phyloP scores from a whole-genome alignment of 2,888 invertebrate genomes.

The Hoplodrina ambigua region DNA sequence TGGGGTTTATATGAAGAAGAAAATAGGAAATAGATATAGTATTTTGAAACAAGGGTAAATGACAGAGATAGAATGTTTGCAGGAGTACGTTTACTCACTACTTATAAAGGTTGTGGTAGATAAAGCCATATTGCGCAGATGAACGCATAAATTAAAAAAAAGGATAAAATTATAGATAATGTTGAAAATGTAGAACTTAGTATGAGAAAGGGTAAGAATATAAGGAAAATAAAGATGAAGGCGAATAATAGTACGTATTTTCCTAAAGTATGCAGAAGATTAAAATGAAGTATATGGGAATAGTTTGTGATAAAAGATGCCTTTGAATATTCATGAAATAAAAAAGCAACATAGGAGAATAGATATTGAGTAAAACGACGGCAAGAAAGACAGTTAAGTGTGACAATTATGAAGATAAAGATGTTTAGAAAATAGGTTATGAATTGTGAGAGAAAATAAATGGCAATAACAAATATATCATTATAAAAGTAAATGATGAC shows the following conservation, averaged over 20 bases:
- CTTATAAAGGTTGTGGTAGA: too few species aligned
- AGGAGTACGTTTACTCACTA: too few species aligned
- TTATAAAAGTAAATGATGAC: background rate
- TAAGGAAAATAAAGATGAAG: background rate
- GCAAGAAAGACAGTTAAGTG: background rate
- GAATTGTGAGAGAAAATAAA: background rate
- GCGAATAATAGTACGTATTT: background rate
- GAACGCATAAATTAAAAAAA: background rate
- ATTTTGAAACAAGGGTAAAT: background rate
- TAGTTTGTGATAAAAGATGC: background rate
- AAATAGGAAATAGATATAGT: background rate
- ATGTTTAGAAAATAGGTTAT: background rate
- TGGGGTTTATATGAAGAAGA: background rate
- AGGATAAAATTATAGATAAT: background rate
- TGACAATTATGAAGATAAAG: background rate
- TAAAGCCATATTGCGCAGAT: too few species aligned
- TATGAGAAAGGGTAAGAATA: background rate
- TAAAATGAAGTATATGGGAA: background rate
- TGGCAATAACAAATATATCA: background rate
- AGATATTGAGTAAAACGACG: background rate
- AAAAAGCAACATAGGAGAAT: background rate
- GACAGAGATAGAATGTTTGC: background rate
- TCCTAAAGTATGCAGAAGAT: background rate
- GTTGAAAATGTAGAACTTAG: background rate
- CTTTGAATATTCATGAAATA: background rate